Base-by-base conservation (phyloP, 2,113 vertebrate species). In the Bufo bufo region DNA sequence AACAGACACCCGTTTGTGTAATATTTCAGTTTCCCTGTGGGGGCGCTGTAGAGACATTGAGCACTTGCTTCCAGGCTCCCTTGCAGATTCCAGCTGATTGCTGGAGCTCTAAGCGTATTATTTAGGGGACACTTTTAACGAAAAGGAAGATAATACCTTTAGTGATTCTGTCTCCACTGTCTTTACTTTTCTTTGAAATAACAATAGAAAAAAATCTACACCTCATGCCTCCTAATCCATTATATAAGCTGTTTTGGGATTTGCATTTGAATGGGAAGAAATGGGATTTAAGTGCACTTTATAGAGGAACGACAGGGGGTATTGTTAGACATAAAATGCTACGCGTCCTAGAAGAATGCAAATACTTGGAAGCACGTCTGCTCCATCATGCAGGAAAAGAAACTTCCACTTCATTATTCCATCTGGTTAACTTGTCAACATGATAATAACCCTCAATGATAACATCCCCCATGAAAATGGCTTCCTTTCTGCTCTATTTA, bases 401-500 rank as follows among this genome's bases (percentile, higher is more conserved):
- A 85, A 85, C 71, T 77, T 85, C 66, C 77, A 74, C 50, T 79
- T 58, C 50, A 87, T 87, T 87, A 87, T 87, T 87, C 86, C 86
- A 87, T 87, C 63, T 87, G 86, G 86, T 72, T 87, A 82, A 87
- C 86, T 87, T 87, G 86, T 87, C 86, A 87, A 59, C 65, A 87
- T 58, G 78, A 87, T 87, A 78, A 79, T 65, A 81, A 69, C 52
- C 17, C 85, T 80, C 77, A 80, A 71, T 47, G 52, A 87, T 72
- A 71, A 81, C 78, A 69, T 81, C 65, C 43, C 49, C 77, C 16
- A 56, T 59, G 77, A 72, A 87, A 87, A 71, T 87, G 77, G 77
- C 65, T 74, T 45, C 65, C 19, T 81, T 87, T 87, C 86, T 74
- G 86, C 86, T 87, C 86, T 87, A 82, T 56, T 87, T 87, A 82